Percentiles rank a stretch among this genome's conserved stretches.
Conservation (phyloP, 2,888 invertebrate genomes). For the Apantesis nais region DNA sequence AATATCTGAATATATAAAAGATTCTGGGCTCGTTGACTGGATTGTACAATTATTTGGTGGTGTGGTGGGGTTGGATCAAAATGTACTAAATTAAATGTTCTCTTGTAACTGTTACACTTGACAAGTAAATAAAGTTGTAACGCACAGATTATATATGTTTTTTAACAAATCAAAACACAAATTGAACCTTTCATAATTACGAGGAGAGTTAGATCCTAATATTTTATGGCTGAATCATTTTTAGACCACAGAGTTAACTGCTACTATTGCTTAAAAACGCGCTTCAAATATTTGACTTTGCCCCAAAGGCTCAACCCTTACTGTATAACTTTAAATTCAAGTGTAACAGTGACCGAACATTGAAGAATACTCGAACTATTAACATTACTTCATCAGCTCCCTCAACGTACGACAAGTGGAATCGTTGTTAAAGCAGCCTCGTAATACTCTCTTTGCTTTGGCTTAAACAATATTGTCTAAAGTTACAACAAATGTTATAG, state of each 20-base stretch:
- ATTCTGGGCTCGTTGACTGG: neutral
- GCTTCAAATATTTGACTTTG: neutral
- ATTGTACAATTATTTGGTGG: conserved; percentile 10
- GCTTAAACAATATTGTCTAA: conserved; percentile 62
- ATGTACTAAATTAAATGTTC: neutral
- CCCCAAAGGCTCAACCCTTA: no score
- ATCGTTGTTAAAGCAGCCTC: conserved; percentile 57
- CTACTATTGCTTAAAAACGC: no score
- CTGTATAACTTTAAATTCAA: conserved; percentile 10
- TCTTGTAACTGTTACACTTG: conserved; percentile 12
- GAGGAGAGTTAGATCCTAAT: no score
- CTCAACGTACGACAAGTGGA: conserved; percentile 42
- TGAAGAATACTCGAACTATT: conserved; percentile 32
- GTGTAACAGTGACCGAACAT: conserved; percentile 29
- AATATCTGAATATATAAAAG: neutral
- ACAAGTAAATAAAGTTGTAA: neutral
- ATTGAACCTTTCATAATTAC: no score
- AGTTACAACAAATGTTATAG: conserved; percentile 52
- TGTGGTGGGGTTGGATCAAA: conserved; percentile 16
- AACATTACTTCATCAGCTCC: conserved; percentile 30
- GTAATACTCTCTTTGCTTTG: conserved; percentile 79
- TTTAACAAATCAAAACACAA: no score
- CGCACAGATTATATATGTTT: no score
- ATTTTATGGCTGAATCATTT: no score
- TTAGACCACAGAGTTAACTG: no score